Percentiles rank a stretch among this genome's conserved stretches.
Conservation (phyloP, 1,140 invertebrate species). For the Orius insidiosus region DNA sequence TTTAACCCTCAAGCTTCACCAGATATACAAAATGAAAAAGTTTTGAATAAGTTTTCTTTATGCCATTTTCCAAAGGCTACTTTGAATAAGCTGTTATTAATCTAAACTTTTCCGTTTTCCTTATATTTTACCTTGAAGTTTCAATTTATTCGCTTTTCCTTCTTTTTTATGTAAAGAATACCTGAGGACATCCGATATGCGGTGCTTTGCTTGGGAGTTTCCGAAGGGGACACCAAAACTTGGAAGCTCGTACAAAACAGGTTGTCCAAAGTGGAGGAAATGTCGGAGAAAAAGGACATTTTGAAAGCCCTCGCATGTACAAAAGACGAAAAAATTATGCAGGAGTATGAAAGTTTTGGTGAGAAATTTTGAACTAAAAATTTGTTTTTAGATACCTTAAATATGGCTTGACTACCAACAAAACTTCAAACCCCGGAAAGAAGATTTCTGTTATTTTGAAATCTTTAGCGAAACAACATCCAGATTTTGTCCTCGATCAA, state of each 20-base stretch:
- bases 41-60: too few relatives aligned
- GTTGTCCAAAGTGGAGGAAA: conserved; percentile 48
- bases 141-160: too few relatives aligned
- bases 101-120: too few relatives aligned
- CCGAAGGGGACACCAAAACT: conserved; percentile 46
- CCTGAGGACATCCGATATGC: conserved; percentile 49
- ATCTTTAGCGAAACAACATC: conserved; percentile 3
- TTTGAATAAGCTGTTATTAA: too few relatives aligned
- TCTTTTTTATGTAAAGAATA: conserved; percentile 34
- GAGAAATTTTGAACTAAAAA: neutral
- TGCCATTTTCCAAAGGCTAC: too few relatives aligned
- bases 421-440: neutral
- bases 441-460: conserved; percentile 4
- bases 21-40: too few relatives aligned
- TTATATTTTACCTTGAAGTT: too few relatives aligned
- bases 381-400: neutral
- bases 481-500: neutral
- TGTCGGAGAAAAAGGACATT: conserved; percentile 43
- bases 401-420: too few relatives aligned
- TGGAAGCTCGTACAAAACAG: conserved; percentile 66
- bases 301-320: conserved; percentile 47
- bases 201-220: conserved; percentile 62
- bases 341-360: conserved; percentile 25
- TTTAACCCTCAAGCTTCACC: too few relatives aligned
- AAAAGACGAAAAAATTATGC: conserved; percentile 27